Evolutionary conservation across 2,888 invertebrate genomes (phyloP).

Genomic region (Allophyes oxyacanthae): DNA sequence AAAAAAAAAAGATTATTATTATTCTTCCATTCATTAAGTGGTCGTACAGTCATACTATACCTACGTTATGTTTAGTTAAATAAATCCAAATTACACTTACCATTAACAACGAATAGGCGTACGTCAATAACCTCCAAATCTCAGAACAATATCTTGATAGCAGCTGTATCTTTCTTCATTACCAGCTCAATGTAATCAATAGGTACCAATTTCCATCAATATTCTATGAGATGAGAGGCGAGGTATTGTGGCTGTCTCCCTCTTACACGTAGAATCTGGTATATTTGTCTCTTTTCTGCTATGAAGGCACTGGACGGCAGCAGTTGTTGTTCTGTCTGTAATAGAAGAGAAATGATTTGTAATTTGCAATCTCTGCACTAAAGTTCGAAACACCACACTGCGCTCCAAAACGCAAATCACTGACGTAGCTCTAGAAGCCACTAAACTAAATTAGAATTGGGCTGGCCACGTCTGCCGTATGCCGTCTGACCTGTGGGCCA

Average conservation of each 20-base stretch:
- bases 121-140: constrained; percentile 40
- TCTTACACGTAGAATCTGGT: constrained; percentile 29
- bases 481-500: too few species aligned
- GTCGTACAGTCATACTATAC: too few species aligned
- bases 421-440: too few species aligned
- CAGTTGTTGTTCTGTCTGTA: constrained; percentile 39
- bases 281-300: constrained; percentile 28
- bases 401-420: too few species aligned
- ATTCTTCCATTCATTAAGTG: too few species aligned
- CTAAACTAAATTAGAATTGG: too few species aligned
- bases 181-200: constrained; percentile 34
- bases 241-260: constrained; percentile 41
- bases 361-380: too few species aligned
- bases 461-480: too few species aligned
- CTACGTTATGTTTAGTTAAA: too few species aligned
- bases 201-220: constrained; percentile 56
- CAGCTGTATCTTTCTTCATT: constrained; percentile 52
- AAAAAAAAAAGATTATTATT: too few species aligned
- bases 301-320: constrained; percentile 1
- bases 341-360: constrained; percentile 20
- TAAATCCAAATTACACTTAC: too few species aligned
- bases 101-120: constrained; percentile 62
- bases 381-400: too few species aligned
- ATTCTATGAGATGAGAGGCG: constrained; percentile 14
- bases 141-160: constrained; percentile 48